These are phyloP conservation scores for Tolypeutes matacus DNA, from an alignment of 2,797 vertebrate species.

Conservation along the genomic window DNA sequence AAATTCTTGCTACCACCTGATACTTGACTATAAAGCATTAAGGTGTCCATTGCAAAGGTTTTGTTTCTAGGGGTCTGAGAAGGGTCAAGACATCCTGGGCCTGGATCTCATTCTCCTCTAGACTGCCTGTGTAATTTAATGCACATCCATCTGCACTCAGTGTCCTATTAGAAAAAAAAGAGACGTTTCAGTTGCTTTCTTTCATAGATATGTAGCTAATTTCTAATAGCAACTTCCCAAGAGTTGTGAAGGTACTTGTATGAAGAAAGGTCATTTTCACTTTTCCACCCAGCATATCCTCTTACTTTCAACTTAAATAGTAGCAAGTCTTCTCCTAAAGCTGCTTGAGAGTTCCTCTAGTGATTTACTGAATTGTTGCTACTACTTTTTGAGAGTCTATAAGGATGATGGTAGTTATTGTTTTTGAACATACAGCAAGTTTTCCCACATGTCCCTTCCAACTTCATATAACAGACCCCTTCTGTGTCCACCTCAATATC, in stretches of 20 bases:
- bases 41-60: constrained; percentile 30
- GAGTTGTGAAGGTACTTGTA: not conserved
- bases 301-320: not conserved
- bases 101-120: constrained; percentile 61
- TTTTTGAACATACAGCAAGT: not conserved
- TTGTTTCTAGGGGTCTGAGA: constrained; percentile 56
- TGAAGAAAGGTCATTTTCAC: not conserved
- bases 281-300: not conserved
- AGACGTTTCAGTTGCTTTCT: constrained; percentile 5
- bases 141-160: not conserved
- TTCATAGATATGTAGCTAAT: not conserved
- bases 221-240: not conserved
- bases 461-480: not conserved
- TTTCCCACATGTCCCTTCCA: not conserved
- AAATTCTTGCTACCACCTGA: constrained; percentile 50
- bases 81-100: constrained; percentile 36
- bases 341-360: not conserved
- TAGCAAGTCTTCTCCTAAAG: not conserved
- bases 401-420: not conserved
- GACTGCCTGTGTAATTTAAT: constrained; percentile 52
- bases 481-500: not conserved
- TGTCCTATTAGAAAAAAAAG: not conserved
- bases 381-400: not conserved
- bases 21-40: constrained; percentile 15
- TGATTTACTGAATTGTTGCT: not conserved